phyloP scores from a whole-genome alignment of 2,888 invertebrate genomes.

The Sinhomidia bicolor region DNA sequence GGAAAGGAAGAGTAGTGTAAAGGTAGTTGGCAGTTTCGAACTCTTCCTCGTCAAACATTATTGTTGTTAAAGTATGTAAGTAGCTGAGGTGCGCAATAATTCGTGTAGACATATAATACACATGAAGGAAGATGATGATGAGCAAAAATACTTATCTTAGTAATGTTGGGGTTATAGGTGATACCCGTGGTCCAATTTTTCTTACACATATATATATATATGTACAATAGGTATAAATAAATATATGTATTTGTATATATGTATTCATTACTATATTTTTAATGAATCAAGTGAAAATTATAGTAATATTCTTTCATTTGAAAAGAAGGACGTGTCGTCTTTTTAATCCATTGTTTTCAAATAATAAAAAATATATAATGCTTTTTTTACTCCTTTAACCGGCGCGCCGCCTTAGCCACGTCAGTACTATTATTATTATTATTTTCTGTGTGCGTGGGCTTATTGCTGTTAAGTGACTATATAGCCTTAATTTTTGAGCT shows the following conservation, averaged over 20 bases:
- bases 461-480: not conserved
- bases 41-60: not conserved
- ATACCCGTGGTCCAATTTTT: conserved; percentile 32
- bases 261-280: no score
- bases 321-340: conserved; percentile 5
- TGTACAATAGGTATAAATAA: no score
- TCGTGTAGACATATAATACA: not conserved
- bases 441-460: no score
- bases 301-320: conserved; percentile 10
- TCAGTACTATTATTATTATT: no score
- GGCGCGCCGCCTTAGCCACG: not conserved
- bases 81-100: conserved; percentile 4
- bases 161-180: conserved; percentile 39
- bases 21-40: not conserved
- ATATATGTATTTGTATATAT: no score
- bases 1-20: not conserved
- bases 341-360: conserved; percentile 40
- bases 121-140: not conserved
- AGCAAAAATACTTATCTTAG: not conserved
- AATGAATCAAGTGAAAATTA: conserved; percentile 52
- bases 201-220: no score
- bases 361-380: conserved; percentile 5
- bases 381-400: not conserved
- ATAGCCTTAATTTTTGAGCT: not conserved
- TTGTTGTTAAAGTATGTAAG: not conserved